Conservation (phyloP, 2,888 invertebrate genomes). For the Physocephala rufipes region DNA sequence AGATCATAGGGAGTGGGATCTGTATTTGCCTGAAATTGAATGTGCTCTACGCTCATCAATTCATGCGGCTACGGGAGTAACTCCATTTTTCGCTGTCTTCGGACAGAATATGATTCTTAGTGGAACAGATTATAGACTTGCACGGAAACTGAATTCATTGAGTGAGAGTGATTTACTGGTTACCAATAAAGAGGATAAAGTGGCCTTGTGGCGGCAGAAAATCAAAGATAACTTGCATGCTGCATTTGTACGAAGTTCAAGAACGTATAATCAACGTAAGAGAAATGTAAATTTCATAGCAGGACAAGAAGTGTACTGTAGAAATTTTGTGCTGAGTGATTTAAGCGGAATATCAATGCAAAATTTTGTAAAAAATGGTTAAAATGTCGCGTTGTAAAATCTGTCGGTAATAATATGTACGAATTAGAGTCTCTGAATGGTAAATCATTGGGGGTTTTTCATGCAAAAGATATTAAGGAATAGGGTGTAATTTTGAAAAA, state of each 20-base stretch:
- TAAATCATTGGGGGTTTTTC: not conserved
- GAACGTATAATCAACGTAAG: not conserved
- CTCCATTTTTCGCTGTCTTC: conserved; percentile 33
- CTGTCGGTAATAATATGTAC: conserved; percentile 1
- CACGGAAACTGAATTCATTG: not conserved
- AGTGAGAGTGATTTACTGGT: not conserved
- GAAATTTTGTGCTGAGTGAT: not conserved
- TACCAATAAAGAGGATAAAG: not conserved
- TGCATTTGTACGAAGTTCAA: not conserved
- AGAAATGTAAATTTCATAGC: not conserved
- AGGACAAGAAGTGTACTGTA: not conserved
- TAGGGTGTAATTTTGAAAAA: too few species aligned
- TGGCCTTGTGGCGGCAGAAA: not conserved
- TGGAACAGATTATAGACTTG: conserved; percentile 34
- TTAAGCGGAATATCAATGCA: not conserved
- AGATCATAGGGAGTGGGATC: conserved; percentile 1
- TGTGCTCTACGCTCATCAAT: conserved; percentile 21
- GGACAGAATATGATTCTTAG: conserved; percentile 20
- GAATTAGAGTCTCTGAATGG: not conserved
- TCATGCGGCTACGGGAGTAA: conserved; percentile 29
- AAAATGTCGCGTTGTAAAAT: not conserved
- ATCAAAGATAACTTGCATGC: not conserved
- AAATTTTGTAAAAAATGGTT: too few species aligned
- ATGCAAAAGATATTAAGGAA: not conserved
- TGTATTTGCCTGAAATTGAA: conserved; percentile 26